A percentile compares a stretch with the other conserved stretches of the same genome.
Conservation (phyloP, 2,113 vertebrate genomes). For the Phocoena sinus region DNA sequence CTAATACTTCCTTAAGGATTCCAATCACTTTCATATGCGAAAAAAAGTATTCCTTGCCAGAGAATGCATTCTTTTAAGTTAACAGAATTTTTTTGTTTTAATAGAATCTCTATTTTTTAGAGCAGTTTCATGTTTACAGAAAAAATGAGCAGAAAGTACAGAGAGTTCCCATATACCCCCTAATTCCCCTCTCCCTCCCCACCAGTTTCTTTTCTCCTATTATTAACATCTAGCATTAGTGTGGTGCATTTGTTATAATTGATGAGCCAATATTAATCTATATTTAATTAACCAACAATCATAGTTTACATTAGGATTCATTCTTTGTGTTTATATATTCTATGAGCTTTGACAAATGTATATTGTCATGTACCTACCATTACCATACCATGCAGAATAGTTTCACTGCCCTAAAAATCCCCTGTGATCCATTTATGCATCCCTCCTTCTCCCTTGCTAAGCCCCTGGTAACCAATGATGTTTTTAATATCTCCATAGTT, state of each 20-base stretch:
- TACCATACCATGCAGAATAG: neutral
- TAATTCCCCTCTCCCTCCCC: no score
- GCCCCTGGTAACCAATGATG: neutral
- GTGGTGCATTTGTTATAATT: neutral
- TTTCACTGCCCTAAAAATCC: neutral
- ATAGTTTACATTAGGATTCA: neutral
- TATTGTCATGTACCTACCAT: neutral
- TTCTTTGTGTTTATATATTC: neutral
- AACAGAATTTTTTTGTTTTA: neutral
- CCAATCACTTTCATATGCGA: neutral
- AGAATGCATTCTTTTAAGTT: neutral
- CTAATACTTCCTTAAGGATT: neutral
- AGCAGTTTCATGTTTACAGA: no score
- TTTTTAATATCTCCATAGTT: neutral
- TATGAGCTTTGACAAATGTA: neutral
- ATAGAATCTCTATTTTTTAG: neutral
- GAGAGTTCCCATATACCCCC: neutral
- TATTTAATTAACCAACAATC: neutral
- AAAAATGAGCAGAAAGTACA: neutral
- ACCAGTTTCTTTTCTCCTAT: neutral
- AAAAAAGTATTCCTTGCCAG: neutral
- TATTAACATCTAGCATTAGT: neutral
- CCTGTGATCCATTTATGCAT: neutral
- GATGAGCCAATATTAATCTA: neutral
- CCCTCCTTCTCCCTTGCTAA: accelerated